Evolutionary conservation across 1,140 invertebrate species (phyloP), one percentile per base, ranked within the genome.

Genomic region (Eurosta solidaginis): DNA sequence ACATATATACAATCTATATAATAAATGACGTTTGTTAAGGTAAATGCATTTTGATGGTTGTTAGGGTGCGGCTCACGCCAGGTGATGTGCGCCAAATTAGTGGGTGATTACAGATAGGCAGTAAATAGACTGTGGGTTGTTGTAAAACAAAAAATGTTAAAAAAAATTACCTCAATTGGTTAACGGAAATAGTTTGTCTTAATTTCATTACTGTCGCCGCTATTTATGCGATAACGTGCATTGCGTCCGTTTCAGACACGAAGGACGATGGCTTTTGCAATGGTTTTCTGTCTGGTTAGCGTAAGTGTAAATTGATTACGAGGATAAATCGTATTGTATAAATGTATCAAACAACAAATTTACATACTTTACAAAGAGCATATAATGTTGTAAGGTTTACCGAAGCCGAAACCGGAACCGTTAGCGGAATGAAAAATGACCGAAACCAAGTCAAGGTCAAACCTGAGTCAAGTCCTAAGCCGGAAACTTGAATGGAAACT

Each of bases 141-240:
- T 54, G 50, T n/a, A n/a, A n/a, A n/a, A n/a, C n/a, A n/a, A 54
- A 9, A 10, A 2, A 25, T 20, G 2, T 5, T 68, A 33, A 0
- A 22, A 68, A 68, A 68, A 68, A 40, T 42, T 68, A 33, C 59
- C 33, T 6, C 59, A 68, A 68, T 68, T 68, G 59, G 33, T 68
- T 40, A 68, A 68, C 59, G 59, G 59, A 68, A 68, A 68, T 68
- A 68, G 59, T 68, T 68, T 68, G 59, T 68, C 59, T 68, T 68
- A 68, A 68, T 68, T 68, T 68, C 59, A 68, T 68, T 68, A 68
- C 59, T 33, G 27, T 17, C n/a, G 36, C 27, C 33, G 59, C 27
- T 33, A 68, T 68, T 42, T 68, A 29, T 33, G 22, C 22, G 33
- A 20, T 14, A 68, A 20, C 59, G 59, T 40, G 17, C 17, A 14